A percentile compares a stretch with the other conserved stretches of the same genome.
phyloP scores from a whole-genome alignment of 2,888 invertebrate species.

The Drosophila dives region DNA sequence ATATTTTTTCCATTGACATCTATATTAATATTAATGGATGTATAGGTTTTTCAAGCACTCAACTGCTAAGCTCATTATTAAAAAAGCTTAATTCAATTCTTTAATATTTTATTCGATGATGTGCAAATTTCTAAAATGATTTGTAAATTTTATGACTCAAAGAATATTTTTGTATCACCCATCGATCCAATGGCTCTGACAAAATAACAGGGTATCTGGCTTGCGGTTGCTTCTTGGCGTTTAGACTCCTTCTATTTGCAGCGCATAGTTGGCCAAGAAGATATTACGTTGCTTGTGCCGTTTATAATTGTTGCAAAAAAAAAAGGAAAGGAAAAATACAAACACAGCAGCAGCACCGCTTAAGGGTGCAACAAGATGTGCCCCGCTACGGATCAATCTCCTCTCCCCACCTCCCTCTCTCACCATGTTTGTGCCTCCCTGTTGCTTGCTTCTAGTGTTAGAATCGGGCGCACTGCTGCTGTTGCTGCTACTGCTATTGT shows the following conservation, averaged over 20 bases:
- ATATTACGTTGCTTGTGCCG: constrained; percentile 39
- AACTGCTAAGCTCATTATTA: not conserved
- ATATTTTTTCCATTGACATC: not conserved
- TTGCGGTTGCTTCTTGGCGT: not conserved
- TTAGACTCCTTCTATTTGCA: not conserved
- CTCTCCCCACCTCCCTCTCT: constrained; percentile 1
- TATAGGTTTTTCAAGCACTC: not conserved
- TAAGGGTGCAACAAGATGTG: constrained; percentile 49
- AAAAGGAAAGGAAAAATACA: constrained; percentile 3
- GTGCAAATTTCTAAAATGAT: not conserved
- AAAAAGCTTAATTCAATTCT: not conserved
- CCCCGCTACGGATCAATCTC: constrained; percentile 33
- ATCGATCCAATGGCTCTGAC: not conserved
- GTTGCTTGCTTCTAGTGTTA: constrained; percentile 53
- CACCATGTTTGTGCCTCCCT: not conserved
- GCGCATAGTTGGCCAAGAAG: constrained; percentile 18
- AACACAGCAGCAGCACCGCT: constrained; percentile 55
- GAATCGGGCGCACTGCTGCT: constrained; percentile 49
- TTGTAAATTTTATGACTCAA: not conserved
- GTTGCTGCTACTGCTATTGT: constrained; percentile 10
- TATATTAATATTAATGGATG: not conserved
- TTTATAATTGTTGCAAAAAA: constrained; percentile 64
- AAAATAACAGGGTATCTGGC: constrained; percentile 10
- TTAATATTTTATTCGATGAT: not conserved
- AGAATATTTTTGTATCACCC: not conserved